Conservation (phyloP, 2,797 vertebrate genomes). For the Carapus acus region DNA sequence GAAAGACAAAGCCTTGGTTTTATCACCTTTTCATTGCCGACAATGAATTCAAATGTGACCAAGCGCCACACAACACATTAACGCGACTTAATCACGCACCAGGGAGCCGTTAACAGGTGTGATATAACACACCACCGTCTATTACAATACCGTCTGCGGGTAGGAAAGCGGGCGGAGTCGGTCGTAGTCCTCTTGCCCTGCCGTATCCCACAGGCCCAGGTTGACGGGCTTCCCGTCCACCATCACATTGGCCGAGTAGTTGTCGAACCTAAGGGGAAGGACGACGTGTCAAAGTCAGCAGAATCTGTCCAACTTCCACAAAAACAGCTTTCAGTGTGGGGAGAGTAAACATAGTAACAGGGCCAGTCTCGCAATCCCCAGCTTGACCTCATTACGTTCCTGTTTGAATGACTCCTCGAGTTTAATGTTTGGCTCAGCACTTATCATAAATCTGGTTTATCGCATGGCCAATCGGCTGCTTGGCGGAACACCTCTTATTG, state of each 20-base stretch:
- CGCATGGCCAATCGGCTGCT: background rate
- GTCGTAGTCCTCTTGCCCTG: conserved; percentile 98
- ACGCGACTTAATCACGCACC: too few species aligned
- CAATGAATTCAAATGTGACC: too few species aligned
- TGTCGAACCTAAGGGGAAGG: conserved; percentile 82
- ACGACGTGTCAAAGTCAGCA: background rate
- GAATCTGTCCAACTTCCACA: background rate
- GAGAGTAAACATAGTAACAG: too few species aligned
- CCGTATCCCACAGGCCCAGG: conserved; percentile 96
- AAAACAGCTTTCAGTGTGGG: too few species aligned
- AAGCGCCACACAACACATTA: conserved; percentile 1
- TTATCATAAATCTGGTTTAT: conserved; percentile 8
- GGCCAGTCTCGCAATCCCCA: too few species aligned
- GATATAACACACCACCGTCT: conserved; percentile 15
- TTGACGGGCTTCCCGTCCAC: conserved; percentile 98
- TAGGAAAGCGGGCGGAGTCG: conserved; percentile 95
- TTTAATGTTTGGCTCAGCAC: background rate
- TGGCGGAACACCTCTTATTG: background rate
- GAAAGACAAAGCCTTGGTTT: conserved; percentile 13
- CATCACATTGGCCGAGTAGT: conserved; percentile 99
- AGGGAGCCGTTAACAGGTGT: conserved; percentile 5
- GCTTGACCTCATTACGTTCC: background rate
- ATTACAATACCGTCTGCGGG: conserved; percentile 88
- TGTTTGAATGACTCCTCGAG: background rate
- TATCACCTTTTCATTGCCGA: conserved; percentile 21